Evolutionary conservation across 2,888 invertebrate genomes (phyloP).

Genomic region (Hoplodrina ambigua): DNA sequence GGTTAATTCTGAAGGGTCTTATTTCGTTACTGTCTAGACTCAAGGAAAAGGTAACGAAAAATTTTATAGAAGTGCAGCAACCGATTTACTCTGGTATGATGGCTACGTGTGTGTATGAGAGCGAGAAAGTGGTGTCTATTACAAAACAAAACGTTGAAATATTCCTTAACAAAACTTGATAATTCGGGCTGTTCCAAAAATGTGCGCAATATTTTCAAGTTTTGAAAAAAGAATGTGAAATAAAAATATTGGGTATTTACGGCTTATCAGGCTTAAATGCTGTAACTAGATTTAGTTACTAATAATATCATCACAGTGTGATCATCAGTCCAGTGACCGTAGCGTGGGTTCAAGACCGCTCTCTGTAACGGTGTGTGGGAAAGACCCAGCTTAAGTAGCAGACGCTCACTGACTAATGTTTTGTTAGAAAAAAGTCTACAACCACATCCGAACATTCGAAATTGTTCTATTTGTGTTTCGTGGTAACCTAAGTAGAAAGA

Average conservation of each 20-base stretch:
- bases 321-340: slow-evolving; percentile 44
- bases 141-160: neutral
- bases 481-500: too few species aligned
- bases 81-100: neutral
- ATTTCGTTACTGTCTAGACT: neutral
- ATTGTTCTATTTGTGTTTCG: slow-evolving; percentile 18
- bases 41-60: neutral
- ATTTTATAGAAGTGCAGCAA: neutral
- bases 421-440: slow-evolving; percentile 20
- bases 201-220: neutral
- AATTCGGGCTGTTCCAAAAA: neutral
- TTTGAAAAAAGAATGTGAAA: neutral
- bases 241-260: too few species aligned
- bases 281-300: neutral
- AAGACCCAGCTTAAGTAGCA: slow-evolving; percentile 31
- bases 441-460: slow-evolving; percentile 14
- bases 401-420: slow-evolving; percentile 26
- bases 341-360: slow-evolving; percentile 31
- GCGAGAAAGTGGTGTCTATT: neutral
- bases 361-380: slow-evolving; percentile 50
- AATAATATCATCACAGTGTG: slow-evolving; percentile 26
- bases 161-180: too few species aligned
- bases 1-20: neutral
- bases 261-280: slow-evolving; percentile 1
- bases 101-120: neutral